Evolutionary conservation across 2,797 vertebrate species (phyloP), one percentile per base, ranked within the genome.

Genomic region (Neoniphon sammara): DNA sequence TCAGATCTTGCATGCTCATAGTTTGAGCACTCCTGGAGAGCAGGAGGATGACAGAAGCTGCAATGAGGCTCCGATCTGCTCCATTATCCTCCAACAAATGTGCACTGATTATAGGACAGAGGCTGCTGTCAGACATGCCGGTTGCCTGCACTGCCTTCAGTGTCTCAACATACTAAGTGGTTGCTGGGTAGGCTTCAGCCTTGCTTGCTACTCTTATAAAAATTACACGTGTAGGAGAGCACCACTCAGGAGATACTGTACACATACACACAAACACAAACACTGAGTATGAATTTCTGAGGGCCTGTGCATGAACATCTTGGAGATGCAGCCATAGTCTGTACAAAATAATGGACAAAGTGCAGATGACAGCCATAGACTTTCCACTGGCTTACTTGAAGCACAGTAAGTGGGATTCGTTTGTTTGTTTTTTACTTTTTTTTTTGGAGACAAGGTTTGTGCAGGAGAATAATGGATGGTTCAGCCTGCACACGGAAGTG

Each of bases 21-120:
- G 44, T 73, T 57, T 71, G 23, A 85, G 77, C n/a, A 34, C 61
- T 64, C 20, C 63, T 52, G 36, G 47, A 70, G 64, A 56, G 56
- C 15, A 60, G 65, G 30, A 53, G 34, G 21, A 60, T 31, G 71
- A 62, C 62, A 70, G 55, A 27, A 25, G 31, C 65, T 70, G 42
- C 30, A 56, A 20, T 64, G 59, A 62, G 78, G 58, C 68, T 77
- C 39, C 42, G 30, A 25, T 74, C n/a, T 52, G 27, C 56, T 60
- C 65, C 10, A 56, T 78, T 81, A 76, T 78, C 58, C 54, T 61
- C 42, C 23, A 12, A 69, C n/a, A 64, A 66, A 74, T 2, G 6
- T 66, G 54, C 39, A 17, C 44, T 61, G 66, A 23, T 73, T 58
- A 61, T 62, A 58, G 31, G 25, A 70, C 56, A 70, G 52, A 80